Evolutionary conservation across 2,113 vertebrate genomes (phyloP).

Genomic region (Phainopepla nitens): DNA sequence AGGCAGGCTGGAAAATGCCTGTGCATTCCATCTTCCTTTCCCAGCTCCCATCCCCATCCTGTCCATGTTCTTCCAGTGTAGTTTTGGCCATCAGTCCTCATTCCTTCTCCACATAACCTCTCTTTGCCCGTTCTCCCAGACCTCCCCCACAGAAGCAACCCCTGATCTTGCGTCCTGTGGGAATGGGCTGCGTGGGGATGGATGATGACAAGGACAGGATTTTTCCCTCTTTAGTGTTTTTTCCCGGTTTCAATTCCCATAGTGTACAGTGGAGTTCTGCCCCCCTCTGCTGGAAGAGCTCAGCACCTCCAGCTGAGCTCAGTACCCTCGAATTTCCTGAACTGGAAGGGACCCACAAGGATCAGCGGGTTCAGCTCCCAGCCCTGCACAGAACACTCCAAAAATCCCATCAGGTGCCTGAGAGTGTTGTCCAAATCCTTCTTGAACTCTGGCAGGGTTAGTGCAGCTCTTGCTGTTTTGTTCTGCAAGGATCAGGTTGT

Average conservation of each 20-base stretch:
- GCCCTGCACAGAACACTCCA: too few species aligned
- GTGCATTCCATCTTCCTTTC: neutral
- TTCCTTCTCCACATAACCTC: neutral
- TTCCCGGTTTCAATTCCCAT: neutral
- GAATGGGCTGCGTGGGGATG: neutral
- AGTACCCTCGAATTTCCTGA: neutral
- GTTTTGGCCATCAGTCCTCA: neutral
- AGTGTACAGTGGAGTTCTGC: constrained; percentile 6
- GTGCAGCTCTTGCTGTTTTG: neutral
- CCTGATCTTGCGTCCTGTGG: neutral
- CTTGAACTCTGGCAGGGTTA: neutral
- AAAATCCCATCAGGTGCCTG: neutral
- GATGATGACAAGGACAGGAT: neutral
- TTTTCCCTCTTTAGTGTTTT: neutral
- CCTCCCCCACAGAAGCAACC: neutral
- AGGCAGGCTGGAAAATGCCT: too few species aligned
- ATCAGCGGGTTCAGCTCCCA: rapidly evolving
- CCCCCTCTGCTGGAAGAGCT: constrained; percentile 60
- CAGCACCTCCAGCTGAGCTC: constrained; percentile 10
- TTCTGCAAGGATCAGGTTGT: neutral
- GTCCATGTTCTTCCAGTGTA: neutral
- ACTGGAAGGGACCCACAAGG: neutral
- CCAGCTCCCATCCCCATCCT: neutral
- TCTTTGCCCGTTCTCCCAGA: neutral
- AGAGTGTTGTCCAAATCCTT: rapidly evolving